A percentile compares a stretch with the other conserved stretches of the same genome.
phyloP scores from a whole-genome alignment of 2,113 vertebrate species.

The Synchiropus splendidus region DNA sequence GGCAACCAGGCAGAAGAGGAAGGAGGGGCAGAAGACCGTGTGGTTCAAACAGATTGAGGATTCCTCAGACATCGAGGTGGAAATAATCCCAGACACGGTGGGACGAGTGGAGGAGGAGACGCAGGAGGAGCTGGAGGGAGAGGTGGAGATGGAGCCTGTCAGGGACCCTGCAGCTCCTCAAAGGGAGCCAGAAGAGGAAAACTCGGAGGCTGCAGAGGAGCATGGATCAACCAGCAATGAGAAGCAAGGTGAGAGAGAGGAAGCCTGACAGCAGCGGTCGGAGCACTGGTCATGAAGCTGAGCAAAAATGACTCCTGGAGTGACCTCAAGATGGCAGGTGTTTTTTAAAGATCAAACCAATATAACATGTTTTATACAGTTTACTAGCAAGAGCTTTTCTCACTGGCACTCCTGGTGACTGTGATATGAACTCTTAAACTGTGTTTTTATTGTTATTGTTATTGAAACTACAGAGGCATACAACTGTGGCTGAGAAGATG shows the following conservation, averaged over 20 bases:
- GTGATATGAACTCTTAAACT: too few species aligned
- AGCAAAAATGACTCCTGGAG: background rate
- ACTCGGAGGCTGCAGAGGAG: slow-evolving; percentile 12
- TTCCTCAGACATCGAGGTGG: slow-evolving; percentile 70
- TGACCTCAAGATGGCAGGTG: slow-evolving; percentile 1
- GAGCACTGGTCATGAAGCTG: slow-evolving; percentile 4
- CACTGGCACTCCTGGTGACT: too few species aligned
- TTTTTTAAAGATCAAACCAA: background rate
- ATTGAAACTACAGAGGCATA: too few species aligned
- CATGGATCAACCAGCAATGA: slow-evolving; percentile 1
- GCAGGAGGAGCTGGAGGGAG: slow-evolving; percentile 42
- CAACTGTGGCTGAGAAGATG: too few species aligned
- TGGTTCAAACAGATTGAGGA: slow-evolving; percentile 76
- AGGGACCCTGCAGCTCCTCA: slow-evolving; percentile 43
- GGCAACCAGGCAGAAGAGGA: slow-evolving; percentile 60
- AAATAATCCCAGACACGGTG: slow-evolving; percentile 68
- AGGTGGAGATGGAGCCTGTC: slow-evolving; percentile 40
- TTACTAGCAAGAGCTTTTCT: too few species aligned
- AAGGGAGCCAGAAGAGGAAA: slow-evolving; percentile 19
- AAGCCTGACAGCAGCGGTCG: slow-evolving; percentile 28
- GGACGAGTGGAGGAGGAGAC: slow-evolving; percentile 55
- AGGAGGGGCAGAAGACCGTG: slow-evolving; percentile 69
- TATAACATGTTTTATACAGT: too few species aligned
- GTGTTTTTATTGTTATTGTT: too few species aligned
- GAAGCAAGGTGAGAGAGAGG: slow-evolving; percentile 12